These are phyloP conservation scores for Orycteropus afer DNA, from an alignment of 2,113 vertebrate genomes.

Conservation along the genomic window DNA sequence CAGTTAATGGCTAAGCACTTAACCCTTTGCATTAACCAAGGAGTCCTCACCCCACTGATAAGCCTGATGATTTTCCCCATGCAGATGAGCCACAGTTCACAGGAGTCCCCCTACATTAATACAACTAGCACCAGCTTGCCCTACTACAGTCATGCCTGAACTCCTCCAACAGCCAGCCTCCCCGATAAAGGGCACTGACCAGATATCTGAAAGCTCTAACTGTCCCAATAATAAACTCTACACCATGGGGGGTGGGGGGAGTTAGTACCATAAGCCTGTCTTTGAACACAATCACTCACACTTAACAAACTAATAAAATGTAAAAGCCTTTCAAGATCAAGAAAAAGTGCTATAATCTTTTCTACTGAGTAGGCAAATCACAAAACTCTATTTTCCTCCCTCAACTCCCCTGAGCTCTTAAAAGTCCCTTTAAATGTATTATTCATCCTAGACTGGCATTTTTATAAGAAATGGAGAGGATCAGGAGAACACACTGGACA, in stretches of 20 bases:
- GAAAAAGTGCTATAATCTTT: background rate
- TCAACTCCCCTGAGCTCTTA: background rate
- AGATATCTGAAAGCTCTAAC: background rate
- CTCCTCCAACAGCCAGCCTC: background rate
- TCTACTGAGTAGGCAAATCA: background rate
- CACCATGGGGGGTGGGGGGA: background rate
- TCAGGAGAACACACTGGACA: background rate
- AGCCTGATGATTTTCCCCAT: too few relatives aligned
- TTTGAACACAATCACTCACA: background rate
- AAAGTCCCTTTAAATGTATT: slow-evolving; percentile 17
- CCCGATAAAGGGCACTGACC: background rate
- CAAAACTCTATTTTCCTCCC: background rate
- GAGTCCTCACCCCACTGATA: too few relatives aligned
- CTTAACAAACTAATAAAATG: background rate
- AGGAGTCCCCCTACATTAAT: background rate
- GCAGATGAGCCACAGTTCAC: background rate
- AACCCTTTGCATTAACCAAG: background rate
- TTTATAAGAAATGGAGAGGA: background rate
- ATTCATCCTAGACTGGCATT: background rate
- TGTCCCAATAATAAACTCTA: background rate
- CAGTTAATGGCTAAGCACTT: too few relatives aligned
- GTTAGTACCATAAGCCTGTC: background rate
- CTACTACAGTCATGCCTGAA: background rate
- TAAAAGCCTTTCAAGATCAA: background rate
- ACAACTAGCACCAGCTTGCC: background rate